Evolutionary conservation across 2,888 invertebrate species (phyloP), one percentile per base, ranked within the genome.

Genomic region (Cepaea hortensis): DNA sequence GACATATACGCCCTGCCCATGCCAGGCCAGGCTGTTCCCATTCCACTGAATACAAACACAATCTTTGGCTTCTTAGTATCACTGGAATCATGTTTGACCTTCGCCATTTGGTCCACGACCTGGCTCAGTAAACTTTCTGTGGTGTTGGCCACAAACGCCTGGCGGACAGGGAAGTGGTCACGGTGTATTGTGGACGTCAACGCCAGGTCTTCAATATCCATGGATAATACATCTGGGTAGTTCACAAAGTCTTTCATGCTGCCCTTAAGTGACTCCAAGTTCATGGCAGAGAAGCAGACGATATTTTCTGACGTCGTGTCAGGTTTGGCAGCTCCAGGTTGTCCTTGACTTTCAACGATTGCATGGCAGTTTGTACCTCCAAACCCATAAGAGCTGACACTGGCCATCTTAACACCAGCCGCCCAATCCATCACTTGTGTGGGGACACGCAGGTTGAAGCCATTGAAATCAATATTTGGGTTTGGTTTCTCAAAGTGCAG

Each of bases 301-400:
- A 88, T 75, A 81, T 75, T 46, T 3, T 65, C 68, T 15, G 85
- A 76, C 46, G n/a, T 79, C 2, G 15, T 46, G 61, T 13, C 79
- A 13, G 20, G n/a, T 46, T 70, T 15, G 7, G 61, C 11, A 55
- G 7, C 11, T 9, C 7, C 7, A 55, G 55, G 55, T 11, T 55
- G 55, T 6, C 55, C 55, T 9, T 55, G 55, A 18, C 76, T 70
- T 3, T 83, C 72, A 23, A 93, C 72, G 46, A 92, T 87, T 20
- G 91, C 90, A 88, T 93, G 93, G 62, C 89, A 81, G 80, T 93
- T 93, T n/a, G 92, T 90, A 46, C 93, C 93, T 3, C 93, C 93
- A 85, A 92, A 91, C 0, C 92, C 91, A 87, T 91, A 93, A 46
- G 90, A 91, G 80, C 91, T 92, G 1, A 92, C 85, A 79, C 91